Evolutionary conservation across 2,888 invertebrate species (phyloP), one percentile per base, ranked within the genome.

Genomic region (Caenorhabditis sp.): DNA sequence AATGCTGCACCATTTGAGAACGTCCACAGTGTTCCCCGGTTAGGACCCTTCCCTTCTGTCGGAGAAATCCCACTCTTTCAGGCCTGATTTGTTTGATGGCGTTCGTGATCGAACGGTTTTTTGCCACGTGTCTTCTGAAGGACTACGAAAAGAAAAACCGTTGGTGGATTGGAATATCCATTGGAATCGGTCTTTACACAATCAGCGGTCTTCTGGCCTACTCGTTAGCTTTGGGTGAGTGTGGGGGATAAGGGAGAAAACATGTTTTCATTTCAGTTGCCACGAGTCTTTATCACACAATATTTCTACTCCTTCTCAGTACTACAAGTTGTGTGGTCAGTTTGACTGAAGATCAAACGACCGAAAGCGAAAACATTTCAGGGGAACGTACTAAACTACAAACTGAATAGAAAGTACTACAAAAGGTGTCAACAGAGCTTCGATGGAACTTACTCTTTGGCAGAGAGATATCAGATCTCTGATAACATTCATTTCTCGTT

Each of bases 401-500:
- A 52, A 45, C 35, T 73, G 3, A 73, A 73, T 30, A 22, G 46
- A 15, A 58, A 39, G 37, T 58, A 63, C 39, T 65, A 59, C 45
- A 58, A 59, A 41, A 24, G 26, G n/a, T 65, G 73, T 39, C 73
- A 73, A 35, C 24, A 41, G 24, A 62, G 56, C 48, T 41, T 30
- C 26, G 43, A 59, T 22, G 63, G 73, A 5, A 9, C 22, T 6
- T 73, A 73, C 37, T 73, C 65, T 0, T 39, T 73, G 39, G 37
- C 65, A 1, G 65, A 73, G 43, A 43, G 73, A 39, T 73, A 65
- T 45, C 73, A 73, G 20, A 73, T 73, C 26, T 73, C 73, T 6
- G 59, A 73, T 24, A 73, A 73, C 30, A 73, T 73, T 27, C 73
- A 73, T 8, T 73, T 65, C 37, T 59, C 43, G 17, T 73, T 65